Percentiles rank a stretch among this genome's conserved stretches.
phyloP scores from a whole-genome alignment of 2,113 vertebrate species.

The Casuarius casuarius region DNA sequence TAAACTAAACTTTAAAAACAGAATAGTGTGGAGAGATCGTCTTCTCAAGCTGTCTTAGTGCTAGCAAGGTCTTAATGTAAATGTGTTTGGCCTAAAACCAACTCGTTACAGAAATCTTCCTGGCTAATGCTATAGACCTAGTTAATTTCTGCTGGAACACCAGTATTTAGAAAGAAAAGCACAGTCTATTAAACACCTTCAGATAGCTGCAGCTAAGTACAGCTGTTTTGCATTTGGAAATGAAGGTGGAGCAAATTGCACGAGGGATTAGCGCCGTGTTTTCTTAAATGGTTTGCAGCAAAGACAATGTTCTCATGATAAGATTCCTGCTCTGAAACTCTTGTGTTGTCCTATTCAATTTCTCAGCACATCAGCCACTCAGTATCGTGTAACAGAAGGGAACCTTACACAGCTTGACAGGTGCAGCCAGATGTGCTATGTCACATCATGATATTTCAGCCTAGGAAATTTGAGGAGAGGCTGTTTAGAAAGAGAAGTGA shows the following conservation, averaged over 20 bases:
- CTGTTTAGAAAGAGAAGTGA: background rate
- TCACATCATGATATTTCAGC: background rate
- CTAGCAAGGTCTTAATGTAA: constrained; percentile 23
- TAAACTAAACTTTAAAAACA: constrained; percentile 41
- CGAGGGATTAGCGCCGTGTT: background rate
- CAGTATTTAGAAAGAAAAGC: constrained; percentile 23
- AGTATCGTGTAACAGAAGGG: background rate
- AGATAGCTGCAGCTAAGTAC: background rate
- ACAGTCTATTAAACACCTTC: constrained; percentile 35
- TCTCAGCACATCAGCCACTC: background rate
- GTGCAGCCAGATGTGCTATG: background rate
- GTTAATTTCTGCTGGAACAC: constrained; percentile 13
- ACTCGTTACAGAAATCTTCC: constrained; percentile 33
- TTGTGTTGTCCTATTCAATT: background rate
- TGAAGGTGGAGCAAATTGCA: background rate
- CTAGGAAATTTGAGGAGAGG: background rate
- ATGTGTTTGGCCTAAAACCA: constrained; percentile 41
- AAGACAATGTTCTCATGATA: background rate
- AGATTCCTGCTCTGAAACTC: background rate
- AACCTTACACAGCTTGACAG: background rate
- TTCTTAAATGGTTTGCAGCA: background rate
- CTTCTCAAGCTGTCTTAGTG: background rate
- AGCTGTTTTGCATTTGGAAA: constrained; percentile 2
- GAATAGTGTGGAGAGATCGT: background rate
- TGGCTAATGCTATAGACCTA: constrained; percentile 7